These are phyloP conservation scores for Neria commutata DNA, from an alignment of 2,888 invertebrate genomes.

Conservation along the genomic window DNA sequence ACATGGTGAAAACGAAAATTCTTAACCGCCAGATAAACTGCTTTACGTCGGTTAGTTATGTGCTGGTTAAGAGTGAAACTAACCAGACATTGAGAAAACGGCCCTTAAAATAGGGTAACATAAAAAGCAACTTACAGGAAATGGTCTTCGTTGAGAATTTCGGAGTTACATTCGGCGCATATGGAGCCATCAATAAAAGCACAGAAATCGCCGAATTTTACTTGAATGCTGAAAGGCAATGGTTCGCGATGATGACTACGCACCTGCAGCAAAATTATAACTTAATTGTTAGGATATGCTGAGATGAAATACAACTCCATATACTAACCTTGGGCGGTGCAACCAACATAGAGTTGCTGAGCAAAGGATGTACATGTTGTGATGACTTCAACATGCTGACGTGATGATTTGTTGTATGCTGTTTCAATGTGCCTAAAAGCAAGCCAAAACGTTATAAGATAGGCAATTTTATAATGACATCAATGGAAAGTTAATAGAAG, in stretches of 20 bases:
- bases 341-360: conserved; percentile 51
- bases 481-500: too few species aligned
- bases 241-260: conserved; percentile 54
- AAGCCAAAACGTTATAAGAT: too few species aligned
- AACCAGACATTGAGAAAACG: too few species aligned
- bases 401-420: conserved; percentile 51
- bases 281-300: too few species aligned
- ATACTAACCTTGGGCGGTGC: conserved; percentile 52
- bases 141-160: conserved; percentile 75
- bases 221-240: conserved; percentile 45
- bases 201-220: conserved; percentile 51
- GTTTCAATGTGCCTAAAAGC: conserved; percentile 49
- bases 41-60: too few species aligned
- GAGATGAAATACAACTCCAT: too few species aligned
- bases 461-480: too few species aligned
- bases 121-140: conserved; percentile 71
- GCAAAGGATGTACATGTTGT: conserved; percentile 43
- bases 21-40: too few species aligned
- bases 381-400: conserved; percentile 49
- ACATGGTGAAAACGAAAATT: too few species aligned
- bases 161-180: conserved; percentile 79
- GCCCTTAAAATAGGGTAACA: too few species aligned
- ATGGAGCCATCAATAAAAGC: conserved; percentile 63
- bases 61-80: too few species aligned
- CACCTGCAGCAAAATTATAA: conserved; percentile 32